Evolutionary conservation across 2,888 invertebrate species (phyloP).

Genomic region (Drosophila buzzatii): DNA sequence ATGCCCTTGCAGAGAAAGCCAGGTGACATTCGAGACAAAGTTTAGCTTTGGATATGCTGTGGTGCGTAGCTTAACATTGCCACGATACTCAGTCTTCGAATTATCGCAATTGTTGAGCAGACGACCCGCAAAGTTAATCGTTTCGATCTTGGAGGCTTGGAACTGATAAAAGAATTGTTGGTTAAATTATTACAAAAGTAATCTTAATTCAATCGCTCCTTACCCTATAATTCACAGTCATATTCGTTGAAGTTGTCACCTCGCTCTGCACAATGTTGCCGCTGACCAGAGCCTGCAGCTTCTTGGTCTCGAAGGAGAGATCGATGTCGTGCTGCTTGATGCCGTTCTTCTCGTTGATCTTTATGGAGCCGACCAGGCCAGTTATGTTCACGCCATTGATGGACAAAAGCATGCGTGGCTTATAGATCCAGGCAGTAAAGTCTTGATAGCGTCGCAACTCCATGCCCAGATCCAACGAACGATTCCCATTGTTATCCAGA

Average conservation of each 20-base stretch:
- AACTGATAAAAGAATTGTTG: slow-evolving; percentile 68
- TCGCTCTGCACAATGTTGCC: slow-evolving; percentile 89
- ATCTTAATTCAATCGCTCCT: slow-evolving; percentile 26
- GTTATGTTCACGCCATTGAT: slow-evolving; percentile 91
- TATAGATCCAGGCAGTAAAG: slow-evolving; percentile 89
- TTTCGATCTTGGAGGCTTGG: slow-evolving; percentile 83
- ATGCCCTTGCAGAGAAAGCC: slow-evolving; percentile 90
- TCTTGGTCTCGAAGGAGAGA: slow-evolving; percentile 91
- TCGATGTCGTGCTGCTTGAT: slow-evolving; percentile 92
- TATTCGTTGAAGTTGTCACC: slow-evolving; percentile 82
- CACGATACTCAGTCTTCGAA: slow-evolving; percentile 85
- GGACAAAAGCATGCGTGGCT: slow-evolving; percentile 90
- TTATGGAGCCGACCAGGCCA: slow-evolving; percentile 88
- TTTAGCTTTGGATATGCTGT: slow-evolving; percentile 92
- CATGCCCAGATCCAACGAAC: slow-evolving; percentile 83
- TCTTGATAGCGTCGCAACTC: slow-evolving; percentile 82
- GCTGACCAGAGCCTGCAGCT: slow-evolving; percentile 89
- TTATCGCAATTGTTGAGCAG: slow-evolving; percentile 86
- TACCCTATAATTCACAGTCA: slow-evolving; percentile 87
- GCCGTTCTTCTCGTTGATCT: slow-evolving; percentile 88
- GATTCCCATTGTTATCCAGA: slow-evolving; percentile 89
- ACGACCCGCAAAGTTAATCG: slow-evolving; percentile 86
- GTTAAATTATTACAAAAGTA: not conserved
- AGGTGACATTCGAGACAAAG: slow-evolving; percentile 88
- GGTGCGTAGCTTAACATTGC: slow-evolving; percentile 89